Percentiles rank a stretch among this genome's conserved stretches.
phyloP scores from a whole-genome alignment of 2,113 vertebrate genomes.

The Mustela lutreola region DNA sequence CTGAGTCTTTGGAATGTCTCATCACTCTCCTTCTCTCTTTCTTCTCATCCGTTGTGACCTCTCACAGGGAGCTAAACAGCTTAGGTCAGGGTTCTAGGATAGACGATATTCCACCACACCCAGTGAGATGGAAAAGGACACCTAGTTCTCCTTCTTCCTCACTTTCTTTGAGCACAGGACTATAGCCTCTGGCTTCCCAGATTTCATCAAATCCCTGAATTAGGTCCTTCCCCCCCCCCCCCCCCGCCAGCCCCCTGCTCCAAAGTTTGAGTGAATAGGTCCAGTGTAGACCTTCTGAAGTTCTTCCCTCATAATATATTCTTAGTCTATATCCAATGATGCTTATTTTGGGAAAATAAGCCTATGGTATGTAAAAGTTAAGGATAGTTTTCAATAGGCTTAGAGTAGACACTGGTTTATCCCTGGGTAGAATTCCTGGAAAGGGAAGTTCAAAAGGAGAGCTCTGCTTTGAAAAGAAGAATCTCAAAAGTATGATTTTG shows the following conservation, averaged over 20 bases:
- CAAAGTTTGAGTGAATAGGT: not conserved
- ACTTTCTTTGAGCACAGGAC: not conserved
- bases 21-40: not conserved
- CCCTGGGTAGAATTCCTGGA: not conserved
- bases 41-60: not conserved
- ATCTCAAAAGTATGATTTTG: constrained; percentile 4
- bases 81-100: not conserved
- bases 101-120: not conserved
- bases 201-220: not conserved
- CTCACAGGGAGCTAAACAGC: not conserved
- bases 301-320: not conserved
- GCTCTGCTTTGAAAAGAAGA: not conserved
- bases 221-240: accelerated
- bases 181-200: too few relatives aligned
- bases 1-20: not conserved
- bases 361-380: not conserved
- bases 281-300: not conserved
- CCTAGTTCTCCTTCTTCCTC: not conserved
- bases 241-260: not conserved
- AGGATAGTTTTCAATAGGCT: not conserved
- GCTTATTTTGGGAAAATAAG: not conserved
- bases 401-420: not conserved
- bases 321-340: not conserved
- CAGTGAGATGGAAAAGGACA: not conserved
- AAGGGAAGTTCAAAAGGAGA: constrained; percentile 23